Evolutionary conservation across 1,140 invertebrate species (phyloP).

Genomic region (Brachionus plicatilis): DNA sequence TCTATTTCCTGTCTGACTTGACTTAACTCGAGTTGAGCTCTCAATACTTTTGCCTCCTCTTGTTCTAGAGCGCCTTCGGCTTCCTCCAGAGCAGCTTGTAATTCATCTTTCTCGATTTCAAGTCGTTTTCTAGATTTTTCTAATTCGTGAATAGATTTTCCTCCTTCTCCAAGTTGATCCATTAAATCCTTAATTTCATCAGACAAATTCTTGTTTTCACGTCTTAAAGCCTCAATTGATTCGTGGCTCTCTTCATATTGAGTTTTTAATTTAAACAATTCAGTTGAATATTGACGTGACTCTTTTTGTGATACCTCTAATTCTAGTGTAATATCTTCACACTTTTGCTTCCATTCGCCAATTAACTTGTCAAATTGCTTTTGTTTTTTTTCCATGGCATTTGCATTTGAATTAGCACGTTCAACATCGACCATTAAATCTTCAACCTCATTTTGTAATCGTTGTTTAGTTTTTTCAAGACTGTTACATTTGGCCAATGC

Average conservation of each 20-base stretch:
- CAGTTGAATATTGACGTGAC: slow-evolving; percentile 97
- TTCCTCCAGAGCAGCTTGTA: slow-evolving; percentile 95
- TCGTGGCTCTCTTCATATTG: slow-evolving; percentile 93
- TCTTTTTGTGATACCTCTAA: slow-evolving; percentile 97
- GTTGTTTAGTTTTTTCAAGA: slow-evolving; percentile 93
- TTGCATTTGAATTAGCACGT: slow-evolving; percentile 68
- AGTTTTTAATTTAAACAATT: slow-evolving; percentile 95
- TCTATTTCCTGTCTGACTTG: slow-evolving; percentile 98
- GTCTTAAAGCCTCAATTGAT: slow-evolving; percentile 88
- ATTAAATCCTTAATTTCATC: slow-evolving; percentile 72
- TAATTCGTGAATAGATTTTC: slow-evolving; percentile 81
- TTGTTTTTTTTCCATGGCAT: slow-evolving; percentile 97
- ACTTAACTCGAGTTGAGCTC: slow-evolving; percentile 90
- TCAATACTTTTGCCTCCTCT: slow-evolving; percentile 65
- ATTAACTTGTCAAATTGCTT: slow-evolving; percentile 99
- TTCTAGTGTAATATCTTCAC: slow-evolving; percentile 90
- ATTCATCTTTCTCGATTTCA: slow-evolving; percentile 97
- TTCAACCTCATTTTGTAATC: slow-evolving; percentile 91
- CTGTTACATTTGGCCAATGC: slow-evolving; percentile 92
- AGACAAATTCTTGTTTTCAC: slow-evolving; percentile 98
- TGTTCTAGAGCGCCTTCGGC: slow-evolving; percentile 97
- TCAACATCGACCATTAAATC: slow-evolving; percentile 96
- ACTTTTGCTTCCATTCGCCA: slow-evolving; percentile 98
- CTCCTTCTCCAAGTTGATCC: slow-evolving; percentile 97
- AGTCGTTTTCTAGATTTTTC: slow-evolving; percentile 94